Evolutionary conservation across 2,113 vertebrate species (phyloP), one percentile per base, ranked within the genome.

Genomic region (Pygoscelis adeliae): DNA sequence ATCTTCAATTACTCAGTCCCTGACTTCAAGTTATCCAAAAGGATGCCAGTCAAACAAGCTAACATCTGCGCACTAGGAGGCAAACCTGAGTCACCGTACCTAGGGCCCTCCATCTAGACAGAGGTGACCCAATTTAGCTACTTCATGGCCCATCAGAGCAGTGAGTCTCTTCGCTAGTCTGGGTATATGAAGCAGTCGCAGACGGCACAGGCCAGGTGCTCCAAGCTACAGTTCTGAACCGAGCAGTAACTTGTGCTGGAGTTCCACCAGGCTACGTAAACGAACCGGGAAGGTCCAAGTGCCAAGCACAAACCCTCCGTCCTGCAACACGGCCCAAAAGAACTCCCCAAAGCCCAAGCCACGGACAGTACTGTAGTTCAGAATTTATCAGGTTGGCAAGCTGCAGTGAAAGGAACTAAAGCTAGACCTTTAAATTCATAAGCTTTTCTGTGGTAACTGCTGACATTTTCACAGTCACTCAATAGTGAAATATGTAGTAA

Each of bases 401-500:
- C 59, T 83, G 19, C 22, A 50, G 27, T 14, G 67, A 61, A 15
- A 59, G 58, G 30, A 62, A 30, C 27, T 40, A 49, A n/a, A 62
- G 26, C 30, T 10, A 49, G 11, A 34, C 29, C 44, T 89, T 42
- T 16, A 36, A 27, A 32, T 27, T 40, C 20, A 5, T 21, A 26
- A 26, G 58, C 10, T 71, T 55, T 58, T 46, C 77, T 63, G 49
- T 29, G 36, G 77, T 18, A 63, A 25, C 18, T 38, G 22, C 83
- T 38, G 50, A n/a, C 7, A 6, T 58, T 38, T 44, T 32, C 63
- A 62, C 34, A 62, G 47, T 23, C 22, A 14, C 36, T 34, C 5
- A 6, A 0, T 2, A 30, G 50, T 11, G 46, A 40, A 10, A n/a
- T 3, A 32, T 2, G 15, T 4, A 42, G 29, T 40, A 16, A 44